Evolutionary conservation across 2,113 vertebrate genomes (phyloP).

Genomic region (Psilopogon haemacephalus): DNA sequence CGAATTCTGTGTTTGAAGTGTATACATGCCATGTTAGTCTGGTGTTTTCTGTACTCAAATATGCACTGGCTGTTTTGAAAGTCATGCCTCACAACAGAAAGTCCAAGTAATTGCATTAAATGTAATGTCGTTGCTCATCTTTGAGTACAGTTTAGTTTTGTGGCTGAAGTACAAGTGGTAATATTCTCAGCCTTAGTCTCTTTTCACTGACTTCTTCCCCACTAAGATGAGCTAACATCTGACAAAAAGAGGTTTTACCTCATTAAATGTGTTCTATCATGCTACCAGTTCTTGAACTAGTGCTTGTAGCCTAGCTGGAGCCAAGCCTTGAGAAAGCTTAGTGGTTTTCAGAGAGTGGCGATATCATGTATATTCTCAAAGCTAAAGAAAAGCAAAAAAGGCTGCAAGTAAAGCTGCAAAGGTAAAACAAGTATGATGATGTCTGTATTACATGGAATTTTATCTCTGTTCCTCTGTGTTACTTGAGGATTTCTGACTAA

Average conservation of each 20-base stretch:
- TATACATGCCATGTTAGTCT: background rate
- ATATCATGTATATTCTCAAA: background rate
- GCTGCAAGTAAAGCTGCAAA: background rate
- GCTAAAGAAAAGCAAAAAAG: background rate
- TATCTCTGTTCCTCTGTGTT: background rate
- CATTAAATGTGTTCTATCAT: background rate
- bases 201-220: background rate
- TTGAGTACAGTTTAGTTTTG: background rate
- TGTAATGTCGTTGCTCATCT: background rate
- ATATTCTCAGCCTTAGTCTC: background rate
- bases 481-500: background rate
- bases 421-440: background rate
- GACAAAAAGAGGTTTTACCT: background rate
- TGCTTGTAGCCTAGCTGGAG: fast-evolving
- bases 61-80: background rate
- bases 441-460: background rate
- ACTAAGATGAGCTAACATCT: background rate
- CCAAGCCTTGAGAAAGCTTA: background rate
- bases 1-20: background rate
- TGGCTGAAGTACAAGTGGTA: background rate
- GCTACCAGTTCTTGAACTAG: background rate
- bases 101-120: background rate
- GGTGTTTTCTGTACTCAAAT: background rate
- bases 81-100: background rate
- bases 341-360: background rate